Evolutionary conservation across 1,140 invertebrate genomes (phyloP).

Genomic region (Drosophila elegans): DNA sequence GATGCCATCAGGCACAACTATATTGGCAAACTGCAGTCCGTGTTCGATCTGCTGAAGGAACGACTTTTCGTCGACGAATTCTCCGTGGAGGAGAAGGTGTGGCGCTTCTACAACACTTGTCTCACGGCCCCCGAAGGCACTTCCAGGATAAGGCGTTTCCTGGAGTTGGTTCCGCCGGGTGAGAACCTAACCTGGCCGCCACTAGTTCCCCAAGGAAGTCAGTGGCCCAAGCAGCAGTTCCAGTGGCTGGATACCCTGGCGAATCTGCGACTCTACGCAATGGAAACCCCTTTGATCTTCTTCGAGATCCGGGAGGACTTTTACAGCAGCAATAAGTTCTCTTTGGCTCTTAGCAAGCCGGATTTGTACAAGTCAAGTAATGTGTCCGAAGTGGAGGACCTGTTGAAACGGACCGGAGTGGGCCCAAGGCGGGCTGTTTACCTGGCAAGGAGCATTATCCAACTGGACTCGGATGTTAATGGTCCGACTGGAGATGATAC

Average conservation of each 20-base stretch:
- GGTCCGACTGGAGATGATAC: not conserved
- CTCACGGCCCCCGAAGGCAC: slow-evolving; percentile 1
- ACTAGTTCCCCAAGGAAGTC: not conserved
- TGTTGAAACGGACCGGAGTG: not conserved
- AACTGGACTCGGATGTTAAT: not conserved
- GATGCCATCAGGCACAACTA: too few relatives aligned
- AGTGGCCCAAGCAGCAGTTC: slow-evolving; percentile 6
- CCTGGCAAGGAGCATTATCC: not conserved
- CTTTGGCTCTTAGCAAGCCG: not conserved
- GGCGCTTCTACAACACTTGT: slow-evolving; percentile 19
- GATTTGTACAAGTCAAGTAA: not conserved
- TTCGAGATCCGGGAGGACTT: not conserved
- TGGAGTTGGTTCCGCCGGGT: slow-evolving; percentile 10
- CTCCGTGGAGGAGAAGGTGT: slow-evolving; percentile 19
- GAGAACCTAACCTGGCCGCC: slow-evolving; percentile 8
- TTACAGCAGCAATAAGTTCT: not conserved
- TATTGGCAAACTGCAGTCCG: too few relatives aligned
- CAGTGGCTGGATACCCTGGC: slow-evolving; percentile 15
- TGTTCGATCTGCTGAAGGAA: too few relatives aligned
- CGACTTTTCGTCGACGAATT: not conserved
- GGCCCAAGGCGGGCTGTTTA: not conserved
- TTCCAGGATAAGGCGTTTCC: not conserved
- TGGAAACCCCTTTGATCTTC: not conserved
- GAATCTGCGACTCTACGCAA: not conserved
- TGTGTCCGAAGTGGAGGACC: not conserved